Evolutionary conservation across 2,888 invertebrate genomes (phyloP).

Genomic region (Trileptium ribeirensis): DNA sequence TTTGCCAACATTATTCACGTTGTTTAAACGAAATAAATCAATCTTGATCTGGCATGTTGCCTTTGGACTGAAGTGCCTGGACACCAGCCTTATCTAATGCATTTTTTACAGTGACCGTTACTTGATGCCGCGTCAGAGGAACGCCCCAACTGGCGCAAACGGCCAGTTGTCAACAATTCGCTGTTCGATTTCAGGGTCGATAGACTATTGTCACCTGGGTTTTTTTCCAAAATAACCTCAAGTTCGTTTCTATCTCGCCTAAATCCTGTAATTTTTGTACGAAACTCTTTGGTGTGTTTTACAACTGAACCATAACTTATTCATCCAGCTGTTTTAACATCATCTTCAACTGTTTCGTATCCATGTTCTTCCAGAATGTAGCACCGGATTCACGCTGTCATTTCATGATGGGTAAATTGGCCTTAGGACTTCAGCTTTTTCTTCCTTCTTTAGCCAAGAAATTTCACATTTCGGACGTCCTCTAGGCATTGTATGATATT

Average conservation of each 20-base stretch:
- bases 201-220: background rate
- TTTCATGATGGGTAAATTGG: background rate
- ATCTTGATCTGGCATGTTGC: background rate
- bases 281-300: background rate
- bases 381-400: background rate
- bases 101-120: background rate
- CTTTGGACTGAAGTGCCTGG: background rate
- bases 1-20: background rate
- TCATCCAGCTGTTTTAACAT: too few species aligned
- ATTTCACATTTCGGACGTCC: background rate
- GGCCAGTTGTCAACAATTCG: background rate
- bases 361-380: background rate
- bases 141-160: background rate
- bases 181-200: background rate
- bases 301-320: background rate
- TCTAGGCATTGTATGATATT: background rate
- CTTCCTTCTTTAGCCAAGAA: background rate
- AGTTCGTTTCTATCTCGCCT: background rate
- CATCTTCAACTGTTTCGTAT: background rate
- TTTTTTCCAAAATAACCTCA: background rate
- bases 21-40: background rate
- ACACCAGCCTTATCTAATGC: background rate
- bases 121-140: background rate
- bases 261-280: background rate
- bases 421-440: background rate